Evolutionary conservation across 2,797 vertebrate genomes (phyloP).

Genomic region (Orientallactaga sibirica): DNA sequence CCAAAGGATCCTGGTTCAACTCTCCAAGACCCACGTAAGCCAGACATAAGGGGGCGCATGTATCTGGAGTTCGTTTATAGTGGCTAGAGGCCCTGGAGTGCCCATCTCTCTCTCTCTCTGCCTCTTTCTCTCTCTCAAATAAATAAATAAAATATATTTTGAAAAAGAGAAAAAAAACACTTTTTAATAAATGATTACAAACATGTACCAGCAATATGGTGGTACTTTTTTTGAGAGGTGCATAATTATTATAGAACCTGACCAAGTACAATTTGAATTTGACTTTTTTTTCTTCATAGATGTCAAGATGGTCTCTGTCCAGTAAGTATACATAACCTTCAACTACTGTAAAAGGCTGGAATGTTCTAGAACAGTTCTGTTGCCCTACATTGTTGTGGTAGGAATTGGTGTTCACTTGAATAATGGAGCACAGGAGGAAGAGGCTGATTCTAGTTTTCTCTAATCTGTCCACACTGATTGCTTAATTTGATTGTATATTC

Average conservation of each 20-base stretch:
- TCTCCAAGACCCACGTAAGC: no score
- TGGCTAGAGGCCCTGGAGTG: no score
- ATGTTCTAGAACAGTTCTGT: background rate
- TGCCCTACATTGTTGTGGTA: background rate
- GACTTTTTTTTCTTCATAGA: background rate
- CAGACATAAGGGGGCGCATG: no score
- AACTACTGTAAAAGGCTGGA: background rate
- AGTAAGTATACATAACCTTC: background rate
- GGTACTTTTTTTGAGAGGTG: background rate
- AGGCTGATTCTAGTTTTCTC: background rate
- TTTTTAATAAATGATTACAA: background rate
- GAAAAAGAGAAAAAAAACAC: no score
- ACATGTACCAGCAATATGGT: background rate
- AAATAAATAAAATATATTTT: no score
- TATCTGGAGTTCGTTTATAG: no score
- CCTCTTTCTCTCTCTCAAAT: no score
- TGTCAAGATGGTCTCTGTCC: background rate
- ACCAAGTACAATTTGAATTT: background rate
- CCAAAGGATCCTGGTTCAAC: no score
- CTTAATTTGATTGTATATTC: background rate
- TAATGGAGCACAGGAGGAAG: background rate
- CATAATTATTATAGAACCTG: constrained; percentile 19
- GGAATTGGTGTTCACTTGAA: background rate
- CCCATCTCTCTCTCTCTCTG: no score
- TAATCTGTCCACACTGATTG: background rate